Conservation (phyloP, 1,140 invertebrate genomes). For the Temnothorax nylanderi region DNA sequence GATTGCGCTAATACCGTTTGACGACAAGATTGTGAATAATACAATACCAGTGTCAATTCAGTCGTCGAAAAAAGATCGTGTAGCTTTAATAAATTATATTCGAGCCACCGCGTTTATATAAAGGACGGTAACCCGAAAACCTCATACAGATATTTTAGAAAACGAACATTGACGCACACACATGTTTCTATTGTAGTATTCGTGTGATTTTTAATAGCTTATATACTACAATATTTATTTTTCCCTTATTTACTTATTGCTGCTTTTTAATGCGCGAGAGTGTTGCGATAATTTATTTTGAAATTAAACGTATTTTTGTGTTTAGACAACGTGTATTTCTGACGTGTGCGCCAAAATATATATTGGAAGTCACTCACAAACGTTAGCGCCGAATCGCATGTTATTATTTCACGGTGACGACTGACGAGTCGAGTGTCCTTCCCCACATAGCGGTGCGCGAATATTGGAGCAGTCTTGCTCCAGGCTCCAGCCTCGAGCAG, state of each 20-base stretch:
- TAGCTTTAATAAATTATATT: constrained; percentile 2
- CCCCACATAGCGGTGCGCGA: no score
- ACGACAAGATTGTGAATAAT: not conserved
- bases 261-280: not conserved
- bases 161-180: not conserved
- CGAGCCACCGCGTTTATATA: not conserved
- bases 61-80: not conserved
- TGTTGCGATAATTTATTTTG: no score
- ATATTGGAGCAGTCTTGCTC: no score
- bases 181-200: not conserved
- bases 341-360: no score
- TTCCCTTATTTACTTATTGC: not conserved
- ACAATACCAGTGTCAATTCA: not conserved
- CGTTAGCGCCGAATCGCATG: no score
- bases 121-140: not conserved
- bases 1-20: not conserved
- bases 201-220: not conserved
- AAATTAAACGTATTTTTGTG: no score
- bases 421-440: no score
- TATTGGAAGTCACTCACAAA: no score
- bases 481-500: no score
- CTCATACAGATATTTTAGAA: not conserved
- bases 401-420: no score
- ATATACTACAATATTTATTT: not conserved
- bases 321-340: no score